Conservation (phyloP, 2,888 invertebrate genomes). For the Rotaria sp. region DNA sequence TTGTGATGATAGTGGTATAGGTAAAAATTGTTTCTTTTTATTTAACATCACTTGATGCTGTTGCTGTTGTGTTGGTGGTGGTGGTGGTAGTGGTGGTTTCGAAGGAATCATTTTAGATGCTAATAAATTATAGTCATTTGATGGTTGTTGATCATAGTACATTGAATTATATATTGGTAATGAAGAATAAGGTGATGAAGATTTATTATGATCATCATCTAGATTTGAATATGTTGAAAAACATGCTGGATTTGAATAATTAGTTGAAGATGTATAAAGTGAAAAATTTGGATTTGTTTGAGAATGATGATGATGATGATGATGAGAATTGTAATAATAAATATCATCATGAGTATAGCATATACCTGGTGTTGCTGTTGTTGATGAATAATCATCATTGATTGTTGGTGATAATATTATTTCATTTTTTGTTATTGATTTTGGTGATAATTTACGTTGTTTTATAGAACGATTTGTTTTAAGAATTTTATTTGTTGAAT, state of each 20-base stretch:
- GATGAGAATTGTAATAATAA: not conserved
- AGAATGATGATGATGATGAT: not conserved
- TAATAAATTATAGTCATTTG: not conserved
- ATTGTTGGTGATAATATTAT: not conserved
- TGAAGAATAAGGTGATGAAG: not conserved
- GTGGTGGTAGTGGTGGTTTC: not conserved
- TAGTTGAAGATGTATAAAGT: not conserved
- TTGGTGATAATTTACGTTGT: slow-evolving; percentile 6
- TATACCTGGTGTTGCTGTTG: not conserved
- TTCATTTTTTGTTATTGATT: not conserved
- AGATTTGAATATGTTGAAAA: not conserved
- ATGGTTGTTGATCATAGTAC: not conserved
- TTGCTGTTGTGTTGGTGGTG: too few relatives aligned
- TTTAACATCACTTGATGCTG: not conserved
- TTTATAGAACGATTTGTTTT: not conserved
- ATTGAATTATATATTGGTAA: not conserved
- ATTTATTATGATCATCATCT: not conserved
- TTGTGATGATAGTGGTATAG: not conserved
- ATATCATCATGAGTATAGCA: not conserved
- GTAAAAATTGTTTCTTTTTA: not conserved
- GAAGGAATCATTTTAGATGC: not conserved
- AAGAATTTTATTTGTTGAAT: not conserved
- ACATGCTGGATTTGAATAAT: not conserved
- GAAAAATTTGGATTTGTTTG: not conserved
- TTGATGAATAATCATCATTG: not conserved